Percentiles rank a stretch among this genome's conserved stretches.
These are phyloP conservation scores for Globodera rostochiensis DNA, from an alignment of 1,140 invertebrate species.

Conservation along the genomic window DNA sequence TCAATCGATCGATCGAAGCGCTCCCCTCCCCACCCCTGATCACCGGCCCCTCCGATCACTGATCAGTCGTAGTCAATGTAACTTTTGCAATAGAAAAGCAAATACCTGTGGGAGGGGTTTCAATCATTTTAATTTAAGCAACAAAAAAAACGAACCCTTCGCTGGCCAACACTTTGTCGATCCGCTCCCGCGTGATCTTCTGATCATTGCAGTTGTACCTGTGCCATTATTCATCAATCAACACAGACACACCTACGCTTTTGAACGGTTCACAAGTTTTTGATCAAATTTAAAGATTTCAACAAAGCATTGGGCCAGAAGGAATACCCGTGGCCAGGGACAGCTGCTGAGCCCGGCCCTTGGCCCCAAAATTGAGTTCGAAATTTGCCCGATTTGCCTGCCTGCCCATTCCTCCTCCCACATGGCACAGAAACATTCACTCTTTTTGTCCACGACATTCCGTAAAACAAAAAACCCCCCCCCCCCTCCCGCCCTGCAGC, in stretches of 20 bases:
- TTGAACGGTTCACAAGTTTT: background rate
- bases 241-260: slow-evolving; percentile 69
- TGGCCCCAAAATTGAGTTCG: too few species aligned
- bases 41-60: background rate
- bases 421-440: too few species aligned
- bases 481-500: too few species aligned
- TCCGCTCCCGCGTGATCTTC: slow-evolving; percentile 81
- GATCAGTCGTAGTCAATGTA: slow-evolving; percentile 49
- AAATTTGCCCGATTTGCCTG: too few species aligned
- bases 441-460: too few species aligned
- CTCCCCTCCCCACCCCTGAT: too few species aligned
- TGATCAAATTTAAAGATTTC: background rate
- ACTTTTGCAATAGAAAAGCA: slow-evolving; percentile 37
- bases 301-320: background rate
- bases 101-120: background rate
- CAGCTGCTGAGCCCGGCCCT: too few species aligned
- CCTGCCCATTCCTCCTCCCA: too few species aligned
- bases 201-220: slow-evolving; percentile 97
- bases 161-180: slow-evolving; percentile 86
- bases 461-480: too few species aligned
- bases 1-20: too few species aligned
- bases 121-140: too few species aligned
- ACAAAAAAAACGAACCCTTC: slow-evolving; percentile 73
- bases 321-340: too few species aligned
- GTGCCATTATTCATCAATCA: slow-evolving; percentile 72